Evolutionary conservation across 2,797 vertebrate genomes (phyloP).

Genomic region (Malacoraja senta): DNA sequence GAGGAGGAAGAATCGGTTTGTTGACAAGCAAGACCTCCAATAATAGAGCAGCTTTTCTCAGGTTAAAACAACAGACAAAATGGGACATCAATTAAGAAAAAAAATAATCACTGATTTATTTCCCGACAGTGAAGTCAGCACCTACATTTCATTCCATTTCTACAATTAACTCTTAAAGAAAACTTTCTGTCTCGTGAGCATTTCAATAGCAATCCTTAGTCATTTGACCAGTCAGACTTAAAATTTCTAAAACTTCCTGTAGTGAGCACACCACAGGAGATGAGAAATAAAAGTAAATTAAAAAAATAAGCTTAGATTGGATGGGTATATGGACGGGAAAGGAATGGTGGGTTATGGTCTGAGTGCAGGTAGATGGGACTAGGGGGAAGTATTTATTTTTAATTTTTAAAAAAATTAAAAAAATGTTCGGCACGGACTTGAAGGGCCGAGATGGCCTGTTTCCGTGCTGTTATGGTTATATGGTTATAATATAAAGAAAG

Average conservation of each 20-base stretch:
- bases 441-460: no score
- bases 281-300: neutral
- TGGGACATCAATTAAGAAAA: neutral
- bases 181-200: neutral
- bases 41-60: neutral
- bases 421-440: no score
- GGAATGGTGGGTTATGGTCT: no score
- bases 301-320: neutral
- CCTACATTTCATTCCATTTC: no score
- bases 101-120: no score
- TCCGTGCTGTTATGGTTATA: no score
- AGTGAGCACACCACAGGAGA: neutral
- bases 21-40: neutral
- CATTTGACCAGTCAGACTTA: neutral
- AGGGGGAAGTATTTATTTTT: no score
- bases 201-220: neutral
- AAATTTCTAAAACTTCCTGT: neutral
- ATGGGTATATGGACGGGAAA: no score
- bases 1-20: no score
- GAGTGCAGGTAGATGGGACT: no score
- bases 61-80: neutral
- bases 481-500: neutral
- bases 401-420: no score
- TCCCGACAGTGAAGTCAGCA: no score
- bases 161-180: neutral